Evolutionary conservation across 1,140 invertebrate species (phyloP).

Genomic region (Riptortus pedestris): DNA sequence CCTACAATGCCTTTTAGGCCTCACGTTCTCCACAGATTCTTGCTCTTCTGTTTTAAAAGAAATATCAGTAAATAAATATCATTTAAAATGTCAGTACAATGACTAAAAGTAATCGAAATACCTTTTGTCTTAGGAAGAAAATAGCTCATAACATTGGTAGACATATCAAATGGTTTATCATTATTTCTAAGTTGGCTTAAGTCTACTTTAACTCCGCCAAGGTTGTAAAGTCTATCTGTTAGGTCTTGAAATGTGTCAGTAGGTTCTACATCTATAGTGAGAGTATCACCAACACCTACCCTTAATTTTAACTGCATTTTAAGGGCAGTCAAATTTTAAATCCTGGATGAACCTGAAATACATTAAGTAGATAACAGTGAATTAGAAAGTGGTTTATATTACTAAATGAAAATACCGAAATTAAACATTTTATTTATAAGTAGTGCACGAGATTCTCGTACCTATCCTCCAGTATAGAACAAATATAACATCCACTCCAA

Average conservation of each 20-base stretch:
- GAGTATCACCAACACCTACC: conserved; percentile 21
- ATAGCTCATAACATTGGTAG: conserved; percentile 27
- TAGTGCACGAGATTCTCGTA: not conserved
- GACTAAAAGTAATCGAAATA: not conserved
- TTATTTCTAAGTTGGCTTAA: conserved; percentile 25
- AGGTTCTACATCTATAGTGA: conserved; percentile 26
- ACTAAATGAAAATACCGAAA: not conserved
- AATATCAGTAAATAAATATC: not conserved
- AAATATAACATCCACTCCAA: not conserved
- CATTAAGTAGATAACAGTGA: not conserved
- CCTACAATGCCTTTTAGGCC: conserved; percentile 14
- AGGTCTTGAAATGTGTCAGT: conserved; percentile 26
- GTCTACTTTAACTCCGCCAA: conserved; percentile 24
- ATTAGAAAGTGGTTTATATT: not conserved
- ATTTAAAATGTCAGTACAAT: not conserved
- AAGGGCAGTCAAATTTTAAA: not conserved
- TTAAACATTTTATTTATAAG: not conserved
- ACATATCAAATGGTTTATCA: conserved; percentile 27
- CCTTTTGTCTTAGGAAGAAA: conserved; percentile 22
- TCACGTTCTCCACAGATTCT: conserved; percentile 1
- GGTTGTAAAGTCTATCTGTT: conserved; percentile 21
- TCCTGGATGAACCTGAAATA: not conserved
- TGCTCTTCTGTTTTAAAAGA: not conserved
- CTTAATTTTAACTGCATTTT: conserved; percentile 27
- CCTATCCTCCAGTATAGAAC: conserved; percentile 6